Evolutionary conservation across 1,140 invertebrate genomes (phyloP).

Genomic region (Cherax destructor): DNA sequence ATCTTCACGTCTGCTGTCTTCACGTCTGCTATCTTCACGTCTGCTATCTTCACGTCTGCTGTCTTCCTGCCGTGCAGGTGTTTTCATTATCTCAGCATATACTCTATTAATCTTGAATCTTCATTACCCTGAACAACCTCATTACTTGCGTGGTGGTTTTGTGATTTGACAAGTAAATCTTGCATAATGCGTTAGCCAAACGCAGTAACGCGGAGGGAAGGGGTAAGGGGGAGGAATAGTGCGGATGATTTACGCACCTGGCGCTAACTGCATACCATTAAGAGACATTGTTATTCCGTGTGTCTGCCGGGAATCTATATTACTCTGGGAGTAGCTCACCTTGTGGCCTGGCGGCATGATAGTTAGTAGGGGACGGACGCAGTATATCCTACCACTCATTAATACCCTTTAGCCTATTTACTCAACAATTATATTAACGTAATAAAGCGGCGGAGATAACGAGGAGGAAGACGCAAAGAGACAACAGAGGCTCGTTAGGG

Average conservation of each 20-base stretch:
- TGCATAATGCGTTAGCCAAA: neutral
- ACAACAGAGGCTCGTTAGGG: slow-evolving; percentile 12
- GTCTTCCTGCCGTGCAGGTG: neutral
- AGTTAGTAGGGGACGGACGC: slow-evolving; percentile 16
- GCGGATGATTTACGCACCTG: neutral
- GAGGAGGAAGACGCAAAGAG: neutral
- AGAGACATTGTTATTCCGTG: slow-evolving; percentile 18
- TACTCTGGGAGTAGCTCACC: slow-evolving; percentile 1
- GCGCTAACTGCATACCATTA: neutral
- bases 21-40: neutral
- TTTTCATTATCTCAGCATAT: neutral
- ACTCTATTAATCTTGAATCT: neutral
- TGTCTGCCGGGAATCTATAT: slow-evolving; percentile 15
- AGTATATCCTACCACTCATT: slow-evolving; percentile 30
- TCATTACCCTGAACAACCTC: neutral
- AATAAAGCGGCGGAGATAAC: slow-evolving; percentile 45
- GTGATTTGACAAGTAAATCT: neutral
- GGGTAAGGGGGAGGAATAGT: too few species aligned
- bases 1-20: too few species aligned
- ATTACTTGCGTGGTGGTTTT: neutral
- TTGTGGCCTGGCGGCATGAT: neutral
- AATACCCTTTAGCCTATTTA: slow-evolving; percentile 46
- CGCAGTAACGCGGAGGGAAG: neutral
- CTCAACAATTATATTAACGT: slow-evolving; percentile 47
- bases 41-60: neutral